These are phyloP conservation scores for Lepidurus packardi DNA, from an alignment of 1,140 invertebrate species.

Conservation along the genomic window DNA sequence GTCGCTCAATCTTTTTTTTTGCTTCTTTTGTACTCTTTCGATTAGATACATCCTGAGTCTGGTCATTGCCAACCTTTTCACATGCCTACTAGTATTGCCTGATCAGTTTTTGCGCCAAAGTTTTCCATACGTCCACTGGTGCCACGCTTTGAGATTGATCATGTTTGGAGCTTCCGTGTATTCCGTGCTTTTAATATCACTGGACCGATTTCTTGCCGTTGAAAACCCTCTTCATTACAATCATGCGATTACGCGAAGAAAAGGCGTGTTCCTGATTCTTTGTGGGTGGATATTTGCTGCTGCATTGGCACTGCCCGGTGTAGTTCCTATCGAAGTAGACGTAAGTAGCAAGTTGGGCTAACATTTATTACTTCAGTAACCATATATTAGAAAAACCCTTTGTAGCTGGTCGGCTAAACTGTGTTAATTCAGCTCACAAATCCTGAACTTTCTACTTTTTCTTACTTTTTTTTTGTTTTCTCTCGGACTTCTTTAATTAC, in stretches of 20 bases:
- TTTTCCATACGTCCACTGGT: slow-evolving; percentile 34
- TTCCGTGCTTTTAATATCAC: slow-evolving; percentile 51
- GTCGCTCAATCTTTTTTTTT: neutral
- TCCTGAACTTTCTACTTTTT: too few relatives aligned
- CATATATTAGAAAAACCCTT: too few relatives aligned
- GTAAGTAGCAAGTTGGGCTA: neutral
- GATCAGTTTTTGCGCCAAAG: slow-evolving; percentile 23
- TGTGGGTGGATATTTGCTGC: slow-evolving; percentile 43
- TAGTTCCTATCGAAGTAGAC: neutral
- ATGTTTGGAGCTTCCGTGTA: slow-evolving; percentile 50
- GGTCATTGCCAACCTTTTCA: slow-evolving; percentile 50
- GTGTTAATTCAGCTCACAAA: too few relatives aligned
- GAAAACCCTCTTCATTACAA: slow-evolving; percentile 53
- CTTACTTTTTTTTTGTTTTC: too few relatives aligned
- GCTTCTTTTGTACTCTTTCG: slow-evolving; percentile 25
- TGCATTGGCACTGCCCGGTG: slow-evolving; percentile 42
- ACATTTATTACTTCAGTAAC: too few relatives aligned
- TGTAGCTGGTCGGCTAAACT: too few relatives aligned
- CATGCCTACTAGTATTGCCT: slow-evolving; percentile 26
- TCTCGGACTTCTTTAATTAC: neutral
- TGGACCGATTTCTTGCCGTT: slow-evolving; percentile 52
- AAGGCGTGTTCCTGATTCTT: slow-evolving; percentile 47
- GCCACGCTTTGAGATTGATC: slow-evolving; percentile 46
- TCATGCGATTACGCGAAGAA: slow-evolving; percentile 48
- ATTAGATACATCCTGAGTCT: slow-evolving; percentile 53